phyloP scores from a whole-genome alignment of 2,888 invertebrate genomes.

The Eupithecia centaureata region DNA sequence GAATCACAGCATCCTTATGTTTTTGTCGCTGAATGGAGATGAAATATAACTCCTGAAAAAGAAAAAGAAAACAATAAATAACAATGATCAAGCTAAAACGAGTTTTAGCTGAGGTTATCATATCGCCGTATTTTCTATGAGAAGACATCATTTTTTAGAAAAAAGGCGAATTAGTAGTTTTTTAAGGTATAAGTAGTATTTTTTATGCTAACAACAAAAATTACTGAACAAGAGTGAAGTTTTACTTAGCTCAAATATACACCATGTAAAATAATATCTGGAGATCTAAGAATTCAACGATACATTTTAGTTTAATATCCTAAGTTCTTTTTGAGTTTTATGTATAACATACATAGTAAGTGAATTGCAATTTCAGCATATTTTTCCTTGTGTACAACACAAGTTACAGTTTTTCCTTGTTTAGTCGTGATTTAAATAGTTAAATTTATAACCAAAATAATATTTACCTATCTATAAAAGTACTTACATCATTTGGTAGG shows the following conservation, averaged over 20 bases:
- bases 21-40: conserved; percentile 86
- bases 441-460: not conserved
- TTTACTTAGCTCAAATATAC: not conserved
- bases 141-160: no score
- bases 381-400: no score
- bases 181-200: not conserved
- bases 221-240: not conserved
- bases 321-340: no score
- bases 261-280: not conserved
- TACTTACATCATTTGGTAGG: no score
- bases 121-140: not conserved
- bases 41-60: conserved; percentile 86
- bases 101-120: not conserved
- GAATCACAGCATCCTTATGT: conserved; percentile 85
- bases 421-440: not conserved
- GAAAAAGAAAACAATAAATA: conserved; percentile 39
- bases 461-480: no score
- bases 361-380: no score
- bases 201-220: not conserved
- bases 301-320: not conserved
- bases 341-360: no score
- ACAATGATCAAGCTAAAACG: not conserved
- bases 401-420: no score
- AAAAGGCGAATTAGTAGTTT: no score
- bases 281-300: not conserved